These are phyloP conservation scores for Chorisops tibialis DNA, from an alignment of 2,888 invertebrate species.

Conservation along the genomic window DNA sequence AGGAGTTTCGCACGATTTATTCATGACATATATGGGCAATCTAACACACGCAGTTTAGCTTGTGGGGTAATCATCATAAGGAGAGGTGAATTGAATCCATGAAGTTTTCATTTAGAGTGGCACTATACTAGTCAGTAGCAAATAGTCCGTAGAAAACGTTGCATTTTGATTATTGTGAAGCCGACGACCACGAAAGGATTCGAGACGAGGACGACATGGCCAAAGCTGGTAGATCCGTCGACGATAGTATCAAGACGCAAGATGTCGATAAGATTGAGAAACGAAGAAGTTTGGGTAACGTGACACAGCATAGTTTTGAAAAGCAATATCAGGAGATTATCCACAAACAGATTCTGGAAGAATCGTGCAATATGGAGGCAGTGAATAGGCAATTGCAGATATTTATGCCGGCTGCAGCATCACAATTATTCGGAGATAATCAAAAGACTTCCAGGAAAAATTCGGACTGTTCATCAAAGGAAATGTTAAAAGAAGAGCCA, in stretches of 20 bases:
- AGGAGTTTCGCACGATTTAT: not conserved
- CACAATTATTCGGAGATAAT: not conserved
- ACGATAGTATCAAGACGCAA: not conserved
- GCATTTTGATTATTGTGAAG: not conserved
- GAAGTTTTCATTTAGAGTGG: not conserved
- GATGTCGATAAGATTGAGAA: not conserved
- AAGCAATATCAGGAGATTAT: constrained; percentile 48
- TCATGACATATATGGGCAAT: not conserved
- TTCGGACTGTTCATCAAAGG: too few species aligned
- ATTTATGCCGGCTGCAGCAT: constrained; percentile 57
- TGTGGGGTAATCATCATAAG: not conserved
- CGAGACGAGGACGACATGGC: not conserved
- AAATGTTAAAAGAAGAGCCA: too few species aligned
- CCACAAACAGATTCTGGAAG: constrained; percentile 50
- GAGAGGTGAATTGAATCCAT: not conserved
- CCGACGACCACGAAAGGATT: not conserved
- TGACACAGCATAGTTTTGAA: constrained; percentile 1
- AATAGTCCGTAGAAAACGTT: not conserved
- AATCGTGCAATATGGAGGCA: constrained; percentile 48
- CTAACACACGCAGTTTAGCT: not conserved
- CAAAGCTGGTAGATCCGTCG: not conserved
- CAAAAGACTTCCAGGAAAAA: too few species aligned
- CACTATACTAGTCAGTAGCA: not conserved
- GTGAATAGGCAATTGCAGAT: constrained; percentile 67
- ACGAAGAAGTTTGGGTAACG: too few species aligned